Conservation (phyloP, 2,113 vertebrate genomes). For the Petrocephalus zakoni region DNA sequence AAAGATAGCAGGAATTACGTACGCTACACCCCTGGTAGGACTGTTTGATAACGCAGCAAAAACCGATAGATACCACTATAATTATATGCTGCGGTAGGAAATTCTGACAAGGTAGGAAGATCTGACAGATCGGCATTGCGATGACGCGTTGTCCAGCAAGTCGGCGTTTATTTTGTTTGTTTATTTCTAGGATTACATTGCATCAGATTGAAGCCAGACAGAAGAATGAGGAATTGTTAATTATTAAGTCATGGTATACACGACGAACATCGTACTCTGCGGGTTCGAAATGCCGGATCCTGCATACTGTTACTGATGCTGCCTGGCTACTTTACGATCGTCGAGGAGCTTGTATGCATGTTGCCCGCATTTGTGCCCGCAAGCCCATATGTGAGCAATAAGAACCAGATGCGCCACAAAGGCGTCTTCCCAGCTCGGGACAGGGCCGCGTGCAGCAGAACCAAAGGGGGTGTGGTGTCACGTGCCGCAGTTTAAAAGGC, state of each 20-base stretch:
- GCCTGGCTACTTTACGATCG: not conserved
- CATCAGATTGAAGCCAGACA: not conserved
- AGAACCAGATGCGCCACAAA: conserved; percentile 42
- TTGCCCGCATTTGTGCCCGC: not conserved
- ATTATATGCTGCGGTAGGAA: no score
- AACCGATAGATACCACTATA: no score
- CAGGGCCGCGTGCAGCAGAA: conserved; percentile 16
- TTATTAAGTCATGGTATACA: not conserved
- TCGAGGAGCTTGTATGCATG: no score
- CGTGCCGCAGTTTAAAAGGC: conserved; percentile 39
- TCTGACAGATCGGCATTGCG: no score
- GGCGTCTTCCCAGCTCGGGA: conserved; percentile 44
- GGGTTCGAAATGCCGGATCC: not conserved
- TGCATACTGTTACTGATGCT: not conserved
- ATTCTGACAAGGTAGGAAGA: no score
- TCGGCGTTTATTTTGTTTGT: not conserved
- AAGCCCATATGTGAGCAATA: conserved; percentile 20
- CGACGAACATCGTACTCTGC: not conserved
- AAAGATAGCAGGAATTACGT: no score
- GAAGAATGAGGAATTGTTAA: not conserved
- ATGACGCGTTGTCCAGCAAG: not conserved
- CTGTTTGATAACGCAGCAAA: no score
- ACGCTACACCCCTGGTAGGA: no score
- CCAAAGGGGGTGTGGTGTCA: conserved; percentile 48
- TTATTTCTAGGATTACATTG: not conserved